Base-by-base conservation (phyloP, 2,888 invertebrate genomes). In the Ephialtes manifestator region DNA sequence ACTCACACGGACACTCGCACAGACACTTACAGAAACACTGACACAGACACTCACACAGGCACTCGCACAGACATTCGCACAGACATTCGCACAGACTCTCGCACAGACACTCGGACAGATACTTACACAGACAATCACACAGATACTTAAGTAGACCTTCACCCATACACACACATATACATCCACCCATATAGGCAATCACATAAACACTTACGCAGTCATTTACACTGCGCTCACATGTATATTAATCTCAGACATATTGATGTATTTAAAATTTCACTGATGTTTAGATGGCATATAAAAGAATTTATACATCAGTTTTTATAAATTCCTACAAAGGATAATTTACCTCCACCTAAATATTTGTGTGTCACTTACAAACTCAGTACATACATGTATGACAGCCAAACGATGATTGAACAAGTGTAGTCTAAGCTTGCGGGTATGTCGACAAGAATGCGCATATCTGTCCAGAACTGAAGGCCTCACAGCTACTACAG, bases 401-500 rank as follows among this genome's bases (percentile, higher is more conserved):
- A 20, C 2, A n/a, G 51, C 20, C 18, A 10, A 18, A 55, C 24
- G 24, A 55, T 55, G 20, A 55, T 11, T 24, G 10, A 55, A 10
- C 11, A 13, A 55, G 20, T 51, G 18, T 51, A 51, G n/a, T 7
- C 31, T 51, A 48, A 46, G 46, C n/a, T 60, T n/a, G 51, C 24
- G 71, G 63, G 51, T 11, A 18, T 24, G 65, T 18, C 39, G 70
- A 65, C 51, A 63, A 24, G 68, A n/a, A 39, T 15, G 65, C 28
- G 46, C 70, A 20, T 51, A 74, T 68, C 68, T 68, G 35, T 75
- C 75, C 31, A 13, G 39, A 55, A 48, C 48, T 18, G 51, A 51
- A 51, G 1, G 18, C 18, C 51, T 51, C 51, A 18, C 51, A 51
- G 51, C 51, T 51, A 67, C 13, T 18, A 18, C 11, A 46, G 24